A percentile compares a stretch with the other conserved stretches of the same genome.
These are phyloP conservation scores for Hydrotaea diabolus DNA, from an alignment of 2,888 invertebrate species.

Conservation along the genomic window DNA sequence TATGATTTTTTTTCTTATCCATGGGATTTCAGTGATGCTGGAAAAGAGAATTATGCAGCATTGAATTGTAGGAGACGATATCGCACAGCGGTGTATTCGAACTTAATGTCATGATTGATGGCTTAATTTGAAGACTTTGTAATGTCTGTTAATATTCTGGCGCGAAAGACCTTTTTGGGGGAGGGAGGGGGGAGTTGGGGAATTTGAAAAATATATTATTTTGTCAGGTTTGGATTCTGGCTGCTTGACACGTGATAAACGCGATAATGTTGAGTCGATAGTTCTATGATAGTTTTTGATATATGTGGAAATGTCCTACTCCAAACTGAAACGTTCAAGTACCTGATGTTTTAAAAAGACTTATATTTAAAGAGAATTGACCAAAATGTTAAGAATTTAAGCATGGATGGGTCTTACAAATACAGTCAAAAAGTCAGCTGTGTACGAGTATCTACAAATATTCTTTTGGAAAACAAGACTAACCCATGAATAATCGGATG, in stretches of 20 bases:
- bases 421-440: too few species aligned
- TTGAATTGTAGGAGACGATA: conserved; percentile 57
- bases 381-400: too few species aligned
- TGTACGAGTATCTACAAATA: too few species aligned
- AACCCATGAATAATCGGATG: too few species aligned
- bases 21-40: conserved; percentile 50
- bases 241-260: background rate
- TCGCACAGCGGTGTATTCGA: conserved; percentile 58
- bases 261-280: background rate
- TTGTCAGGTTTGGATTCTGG: background rate
- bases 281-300: background rate
- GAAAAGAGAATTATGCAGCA: conserved; percentile 45
- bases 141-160: conserved; percentile 2
- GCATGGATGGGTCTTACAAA: too few species aligned
- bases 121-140: conserved; percentile 56
- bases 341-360: too few species aligned
- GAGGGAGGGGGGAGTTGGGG: conserved; percentile 19
- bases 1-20: conserved; percentile 11
- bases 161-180: too few species aligned
- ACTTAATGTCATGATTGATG: conserved; percentile 59
- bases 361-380: too few species aligned
- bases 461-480: too few species aligned
- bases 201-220: conserved; percentile 3
- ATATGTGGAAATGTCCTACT: background rate
- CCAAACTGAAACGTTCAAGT: too few species aligned